Evolutionary conservation across 2,113 vertebrate genomes (phyloP).

Genomic region (Dasyornis broadbenti): DNA sequence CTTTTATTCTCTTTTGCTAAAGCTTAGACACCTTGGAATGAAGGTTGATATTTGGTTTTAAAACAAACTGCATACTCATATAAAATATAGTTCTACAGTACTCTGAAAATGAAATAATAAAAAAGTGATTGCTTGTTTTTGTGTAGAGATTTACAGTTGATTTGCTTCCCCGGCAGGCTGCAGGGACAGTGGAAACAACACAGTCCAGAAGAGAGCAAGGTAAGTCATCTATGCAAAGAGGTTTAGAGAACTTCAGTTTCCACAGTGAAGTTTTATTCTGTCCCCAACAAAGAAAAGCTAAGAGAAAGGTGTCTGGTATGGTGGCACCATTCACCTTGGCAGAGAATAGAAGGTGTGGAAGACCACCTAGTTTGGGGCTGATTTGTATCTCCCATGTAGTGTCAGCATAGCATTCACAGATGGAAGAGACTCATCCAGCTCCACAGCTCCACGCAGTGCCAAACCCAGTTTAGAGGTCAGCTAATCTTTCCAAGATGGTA

Average conservation of each 20-base stretch:
- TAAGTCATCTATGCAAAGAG: fast-evolving
- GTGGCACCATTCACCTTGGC: background rate
- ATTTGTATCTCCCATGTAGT: background rate
- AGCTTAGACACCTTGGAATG: background rate
- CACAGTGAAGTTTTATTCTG: background rate
- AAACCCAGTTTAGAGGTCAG: background rate
- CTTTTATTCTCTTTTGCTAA: background rate
- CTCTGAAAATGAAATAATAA: background rate
- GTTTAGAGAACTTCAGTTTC: background rate
- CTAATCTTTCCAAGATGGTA: background rate
- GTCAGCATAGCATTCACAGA: background rate
- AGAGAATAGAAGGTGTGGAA: background rate
- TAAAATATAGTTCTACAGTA: background rate
- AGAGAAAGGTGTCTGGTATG: background rate
- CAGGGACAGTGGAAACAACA: background rate
- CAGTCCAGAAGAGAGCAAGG: background rate
- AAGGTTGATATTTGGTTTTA: background rate
- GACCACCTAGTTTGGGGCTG: background rate
- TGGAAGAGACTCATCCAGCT: background rate
- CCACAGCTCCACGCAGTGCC: too few species aligned
- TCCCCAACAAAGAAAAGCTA: background rate
- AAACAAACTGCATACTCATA: background rate
- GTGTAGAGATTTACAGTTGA: background rate
- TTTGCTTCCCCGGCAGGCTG: background rate
- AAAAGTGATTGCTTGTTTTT: background rate